These are phyloP conservation scores for Stenoptilia bipunctidactyla DNA, from an alignment of 2,888 invertebrate genomes.

Conservation along the genomic window DNA sequence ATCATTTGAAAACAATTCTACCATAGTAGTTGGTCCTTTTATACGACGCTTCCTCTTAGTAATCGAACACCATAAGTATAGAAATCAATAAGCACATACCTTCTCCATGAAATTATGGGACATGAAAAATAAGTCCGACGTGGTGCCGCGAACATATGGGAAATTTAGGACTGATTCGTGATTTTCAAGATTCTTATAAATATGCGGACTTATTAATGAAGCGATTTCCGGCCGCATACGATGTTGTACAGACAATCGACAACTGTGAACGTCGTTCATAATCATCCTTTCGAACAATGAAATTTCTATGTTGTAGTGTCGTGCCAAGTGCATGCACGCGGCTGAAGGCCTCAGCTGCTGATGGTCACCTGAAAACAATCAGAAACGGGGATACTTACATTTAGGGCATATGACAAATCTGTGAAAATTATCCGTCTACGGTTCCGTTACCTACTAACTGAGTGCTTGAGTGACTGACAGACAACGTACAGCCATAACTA, in stretches of 20 bases:
- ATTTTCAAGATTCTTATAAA: constrained; percentile 76
- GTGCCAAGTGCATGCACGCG: constrained; percentile 75
- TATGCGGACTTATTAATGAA: constrained; percentile 73
- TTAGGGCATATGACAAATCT: too few relatives aligned
- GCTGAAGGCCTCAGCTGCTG: constrained; percentile 83
- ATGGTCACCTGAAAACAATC: constrained; percentile 80
- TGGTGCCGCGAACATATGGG: constrained; percentile 71
- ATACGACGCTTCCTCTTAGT: too few relatives aligned
- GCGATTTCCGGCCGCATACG: constrained; percentile 78
- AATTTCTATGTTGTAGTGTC: constrained; percentile 76
- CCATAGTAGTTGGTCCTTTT: too few relatives aligned
- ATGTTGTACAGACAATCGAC: constrained; percentile 78
- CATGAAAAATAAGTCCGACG: constrained; percentile 77
- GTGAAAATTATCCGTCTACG: too few relatives aligned
- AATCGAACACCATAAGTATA: too few relatives aligned
- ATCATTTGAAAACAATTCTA: too few relatives aligned
- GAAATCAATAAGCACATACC: too few relatives aligned
- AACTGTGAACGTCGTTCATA: constrained; percentile 73
- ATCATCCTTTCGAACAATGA: constrained; percentile 88
- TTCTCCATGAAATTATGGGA: constrained; percentile 73
- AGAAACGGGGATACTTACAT: too few relatives aligned
- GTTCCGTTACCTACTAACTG: too few relatives aligned
- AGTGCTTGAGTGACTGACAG: too few relatives aligned
- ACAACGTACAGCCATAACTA: too few relatives aligned
- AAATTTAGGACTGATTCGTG: constrained; percentile 71